phyloP scores from a whole-genome alignment of 2,113 vertebrate genomes.

The Campylomormyrus tamandua region DNA sequence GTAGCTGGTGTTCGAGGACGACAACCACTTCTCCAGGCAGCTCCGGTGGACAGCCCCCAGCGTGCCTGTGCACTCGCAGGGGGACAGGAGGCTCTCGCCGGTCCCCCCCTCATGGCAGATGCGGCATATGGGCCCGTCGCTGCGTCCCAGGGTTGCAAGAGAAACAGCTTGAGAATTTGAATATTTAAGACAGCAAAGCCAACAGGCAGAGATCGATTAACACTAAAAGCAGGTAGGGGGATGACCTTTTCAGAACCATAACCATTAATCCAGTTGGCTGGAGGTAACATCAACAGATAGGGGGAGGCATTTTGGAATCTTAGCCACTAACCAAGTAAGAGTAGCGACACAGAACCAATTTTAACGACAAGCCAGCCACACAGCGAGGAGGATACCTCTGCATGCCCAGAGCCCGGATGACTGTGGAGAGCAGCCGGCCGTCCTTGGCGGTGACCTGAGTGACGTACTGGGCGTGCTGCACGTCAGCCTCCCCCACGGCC shows the following conservation, averaged over 20 bases:
- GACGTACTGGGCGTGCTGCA: constrained; percentile 72
- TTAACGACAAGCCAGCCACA: not conserved
- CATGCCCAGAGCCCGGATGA: constrained; percentile 74
- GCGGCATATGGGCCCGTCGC: constrained; percentile 90
- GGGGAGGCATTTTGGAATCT: not conserved
- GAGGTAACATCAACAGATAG: not conserved
- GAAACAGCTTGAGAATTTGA: not conserved
- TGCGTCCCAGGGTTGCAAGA: constrained; percentile 33
- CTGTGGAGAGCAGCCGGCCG: constrained; percentile 76
- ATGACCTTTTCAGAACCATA: not conserved
- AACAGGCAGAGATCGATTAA: not conserved
- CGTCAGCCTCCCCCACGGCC: constrained; percentile 66
- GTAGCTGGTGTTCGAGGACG: constrained; percentile 95
- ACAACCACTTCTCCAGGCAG: constrained; percentile 96
- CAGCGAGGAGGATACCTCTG: constrained; percentile 62
- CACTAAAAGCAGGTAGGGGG: not conserved
- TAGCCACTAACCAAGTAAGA: not conserved
- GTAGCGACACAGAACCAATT: not conserved
- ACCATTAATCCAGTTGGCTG: not conserved
- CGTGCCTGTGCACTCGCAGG: constrained; percentile 86
- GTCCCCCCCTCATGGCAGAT: constrained; percentile 89
- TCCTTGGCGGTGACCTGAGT: constrained; percentile 83
- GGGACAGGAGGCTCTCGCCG: constrained; percentile 80
- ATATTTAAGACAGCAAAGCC: not conserved
- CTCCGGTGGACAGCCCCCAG: constrained; percentile 89